Conservation (phyloP, 2,113 vertebrate species). For the Forbesichthys papilliferus region DNA sequence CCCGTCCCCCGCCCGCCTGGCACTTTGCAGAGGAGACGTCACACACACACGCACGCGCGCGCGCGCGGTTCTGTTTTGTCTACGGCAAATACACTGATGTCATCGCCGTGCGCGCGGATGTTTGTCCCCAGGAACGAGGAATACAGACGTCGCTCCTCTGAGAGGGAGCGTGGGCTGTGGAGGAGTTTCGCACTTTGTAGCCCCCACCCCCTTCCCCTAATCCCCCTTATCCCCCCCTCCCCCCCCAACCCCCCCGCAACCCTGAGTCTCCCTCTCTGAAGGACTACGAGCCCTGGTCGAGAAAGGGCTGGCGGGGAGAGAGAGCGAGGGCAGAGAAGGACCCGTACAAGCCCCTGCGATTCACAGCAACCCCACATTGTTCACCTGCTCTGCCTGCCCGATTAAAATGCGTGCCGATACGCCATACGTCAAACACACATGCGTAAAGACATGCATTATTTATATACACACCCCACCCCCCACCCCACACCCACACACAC, state of each 20-base stretch:
- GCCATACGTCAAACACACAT: too few species aligned
- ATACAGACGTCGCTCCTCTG: not conserved
- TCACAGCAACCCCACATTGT: constrained; percentile 51
- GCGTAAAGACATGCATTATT: not conserved
- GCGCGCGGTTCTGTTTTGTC: constrained; percentile 60
- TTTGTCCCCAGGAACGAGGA: constrained; percentile 53
- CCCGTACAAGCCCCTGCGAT: constrained; percentile 50
- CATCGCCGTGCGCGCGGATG: constrained; percentile 64
- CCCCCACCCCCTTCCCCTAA: constrained; percentile 23
- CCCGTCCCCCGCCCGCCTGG: constrained; percentile 43
- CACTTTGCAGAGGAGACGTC: constrained; percentile 60
- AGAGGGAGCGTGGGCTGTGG: constrained; percentile 13
- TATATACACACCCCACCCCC: constrained; percentile 36
- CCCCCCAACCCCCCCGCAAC: constrained; percentile 6
- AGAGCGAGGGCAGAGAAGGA: constrained; percentile 36
- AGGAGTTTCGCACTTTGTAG: constrained; percentile 46
- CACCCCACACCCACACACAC: constrained; percentile 45
- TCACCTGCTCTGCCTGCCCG: constrained; percentile 38
- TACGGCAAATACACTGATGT: constrained; percentile 68
- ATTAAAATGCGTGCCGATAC: too few species aligned
- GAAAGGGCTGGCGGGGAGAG: constrained; percentile 49
- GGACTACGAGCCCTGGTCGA: constrained; percentile 52
- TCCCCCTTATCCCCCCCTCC: not conserved
- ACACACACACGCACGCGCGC: constrained; percentile 29
- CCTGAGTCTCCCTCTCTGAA: constrained; percentile 11